Base-by-base conservation (phyloP, 2,113 vertebrate species). In the Strix aluco region DNA sequence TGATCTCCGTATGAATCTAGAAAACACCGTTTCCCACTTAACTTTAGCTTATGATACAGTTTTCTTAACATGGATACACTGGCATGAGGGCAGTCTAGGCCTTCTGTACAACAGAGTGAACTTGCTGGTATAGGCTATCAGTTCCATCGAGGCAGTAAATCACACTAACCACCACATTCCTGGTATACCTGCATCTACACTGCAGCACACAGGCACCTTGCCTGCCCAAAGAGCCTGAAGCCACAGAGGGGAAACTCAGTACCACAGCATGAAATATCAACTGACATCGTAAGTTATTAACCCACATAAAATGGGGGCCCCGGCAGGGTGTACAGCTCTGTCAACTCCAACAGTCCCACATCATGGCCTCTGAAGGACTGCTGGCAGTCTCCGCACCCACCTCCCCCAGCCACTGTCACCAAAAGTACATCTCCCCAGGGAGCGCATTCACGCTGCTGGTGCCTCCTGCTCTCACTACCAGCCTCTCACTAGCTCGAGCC, bases 361-460 rank as follows among this genome's bases (percentile, higher is more conserved):
- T 2, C 36, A 26, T 0, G 0, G 40, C 22, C 67, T 38, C 12
- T 2, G 4, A 14, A 51, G 51, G 44, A 61, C 12, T 8, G 4
- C 8, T 3, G 14, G 38, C 8, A 18, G 32, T 30, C 77, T 62
- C 73, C 38, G 46, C n/a, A 54, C 7, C 58, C 63, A 59, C 29
- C n/a, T 73, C 30, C 27, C 51, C 5, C 6, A 30, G 81, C 47
- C 57, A 52, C 8, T 3, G 0, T 4, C 54, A 54, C 10, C 54
- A 44, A 3, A 17, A 1, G 36, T 6, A 34, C 47, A 25, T 21
- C 44, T 69, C 42, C 57, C 32, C 21, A 13, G 4, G 6, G 19
- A 81, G 32, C 40, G 57, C 17, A 22, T 21, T 57, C 25, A 29
- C 13, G 2, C 22, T 46, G 44, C 40, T n/a, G 20, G 5, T 10